A percentile compares a stretch with the other conserved stretches of the same genome.
These are phyloP conservation scores for Dynastes maya DNA, from an alignment of 2,888 invertebrate species.

Conservation along the genomic window DNA sequence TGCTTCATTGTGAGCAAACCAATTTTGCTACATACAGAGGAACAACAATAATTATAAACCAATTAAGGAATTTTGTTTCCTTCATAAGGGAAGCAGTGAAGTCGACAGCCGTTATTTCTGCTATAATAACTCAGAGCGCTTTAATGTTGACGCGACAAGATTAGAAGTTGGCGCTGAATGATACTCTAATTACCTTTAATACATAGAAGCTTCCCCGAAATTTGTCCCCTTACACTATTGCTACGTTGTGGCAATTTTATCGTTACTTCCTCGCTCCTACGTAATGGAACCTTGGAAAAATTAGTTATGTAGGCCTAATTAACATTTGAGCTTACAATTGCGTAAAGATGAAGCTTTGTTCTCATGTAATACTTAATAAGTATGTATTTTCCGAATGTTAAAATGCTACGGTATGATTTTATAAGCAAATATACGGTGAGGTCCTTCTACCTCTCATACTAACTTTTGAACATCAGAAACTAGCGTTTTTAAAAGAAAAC, in stretches of 20 bases:
- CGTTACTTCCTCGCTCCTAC: not conserved
- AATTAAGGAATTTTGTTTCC: conserved; percentile 26
- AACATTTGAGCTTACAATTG: not conserved
- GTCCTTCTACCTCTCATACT: no score
- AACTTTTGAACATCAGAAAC: no score
- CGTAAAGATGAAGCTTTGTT: no score
- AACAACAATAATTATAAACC: conserved; percentile 28
- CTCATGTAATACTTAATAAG: no score
- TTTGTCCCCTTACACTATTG: conserved; percentile 15
- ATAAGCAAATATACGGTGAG: no score
- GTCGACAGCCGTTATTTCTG: conserved; percentile 10
- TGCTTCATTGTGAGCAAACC: not conserved
- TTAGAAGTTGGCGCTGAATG: conserved; percentile 24
- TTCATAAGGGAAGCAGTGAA: conserved; percentile 1
- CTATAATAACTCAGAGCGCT: conserved; percentile 20
- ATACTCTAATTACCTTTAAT: conserved; percentile 40
- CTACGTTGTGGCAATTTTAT: conserved; percentile 13
- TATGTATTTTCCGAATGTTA: no score
- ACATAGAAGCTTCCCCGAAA: conserved; percentile 28
- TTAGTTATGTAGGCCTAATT: not conserved
- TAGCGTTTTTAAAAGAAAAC: no score
- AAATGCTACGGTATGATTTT: no score
- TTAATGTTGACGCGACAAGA: conserved; percentile 34
- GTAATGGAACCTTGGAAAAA: not conserved
- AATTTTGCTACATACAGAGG: not conserved